Percentiles rank a stretch among this genome's conserved stretches.
Conservation (phyloP, 1,140 invertebrate genomes). For the Bombus balteatus region DNA sequence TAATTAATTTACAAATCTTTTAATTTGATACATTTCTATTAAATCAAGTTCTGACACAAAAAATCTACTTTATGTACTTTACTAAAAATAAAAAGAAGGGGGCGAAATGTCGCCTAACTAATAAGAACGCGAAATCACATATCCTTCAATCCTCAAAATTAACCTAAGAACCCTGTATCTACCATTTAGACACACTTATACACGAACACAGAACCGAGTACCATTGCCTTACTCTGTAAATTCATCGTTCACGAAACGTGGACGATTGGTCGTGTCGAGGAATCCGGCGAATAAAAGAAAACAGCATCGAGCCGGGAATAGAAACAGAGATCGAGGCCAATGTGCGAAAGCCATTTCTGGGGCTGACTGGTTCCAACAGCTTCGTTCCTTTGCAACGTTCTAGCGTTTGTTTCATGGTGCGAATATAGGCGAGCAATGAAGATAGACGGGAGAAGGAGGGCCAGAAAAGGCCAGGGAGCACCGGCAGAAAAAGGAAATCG, state of each 20-base stretch:
- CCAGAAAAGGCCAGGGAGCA: background rate
- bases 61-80: too few relatives aligned
- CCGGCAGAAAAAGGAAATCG: constrained; percentile 8
- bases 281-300: background rate
- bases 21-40: too few relatives aligned
- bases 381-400: constrained; percentile 14
- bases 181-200: background rate
- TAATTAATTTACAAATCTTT: too few relatives aligned
- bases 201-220: background rate
- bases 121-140: too few relatives aligned
- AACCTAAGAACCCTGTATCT: background rate
- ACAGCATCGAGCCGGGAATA: background rate
- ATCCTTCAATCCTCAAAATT: too few relatives aligned
- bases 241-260: background rate
- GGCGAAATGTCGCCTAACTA: too few relatives aligned
- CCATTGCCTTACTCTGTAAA: background rate
- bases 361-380: background rate
- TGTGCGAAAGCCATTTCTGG: constrained; percentile 27
- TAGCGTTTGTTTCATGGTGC: constrained; percentile 30
- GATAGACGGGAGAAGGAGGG: too few relatives aligned
- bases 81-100: too few relatives aligned
- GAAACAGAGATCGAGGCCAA: constrained; percentile 17
- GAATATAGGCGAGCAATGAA: background rate
- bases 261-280: background rate
- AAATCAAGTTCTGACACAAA: too few relatives aligned